Conservation (phyloP, 2,113 vertebrate species). For the human (Homo sapiens) region GRCh38 chr5:173912001-173912500, state of each 20-base stretch:
- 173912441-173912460: not conserved
- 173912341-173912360: not conserved
- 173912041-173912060: not conserved
- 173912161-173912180: not conserved
- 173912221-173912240: constrained; percentile 10
- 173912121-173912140: not conserved
- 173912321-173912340: not conserved
- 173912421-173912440: not conserved
- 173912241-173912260: constrained; percentile 25
- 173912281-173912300: constrained; percentile 33
- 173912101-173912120: not conserved
- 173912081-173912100: constrained; percentile 41
- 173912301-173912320: not conserved
- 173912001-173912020: not conserved
- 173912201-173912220: not conserved
- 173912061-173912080: not conserved
- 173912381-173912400: not conserved
- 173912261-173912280: not conserved
- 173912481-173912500: too few relatives aligned
- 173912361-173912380: not conserved
- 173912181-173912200: not conserved
- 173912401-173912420: not conserved
- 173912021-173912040: constrained; percentile 13
- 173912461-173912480: not conserved
- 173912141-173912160: not conserved